Evolutionary conservation across 2,797 vertebrate genomes (phyloP).

Genomic region (Malurus splendens): DNA sequence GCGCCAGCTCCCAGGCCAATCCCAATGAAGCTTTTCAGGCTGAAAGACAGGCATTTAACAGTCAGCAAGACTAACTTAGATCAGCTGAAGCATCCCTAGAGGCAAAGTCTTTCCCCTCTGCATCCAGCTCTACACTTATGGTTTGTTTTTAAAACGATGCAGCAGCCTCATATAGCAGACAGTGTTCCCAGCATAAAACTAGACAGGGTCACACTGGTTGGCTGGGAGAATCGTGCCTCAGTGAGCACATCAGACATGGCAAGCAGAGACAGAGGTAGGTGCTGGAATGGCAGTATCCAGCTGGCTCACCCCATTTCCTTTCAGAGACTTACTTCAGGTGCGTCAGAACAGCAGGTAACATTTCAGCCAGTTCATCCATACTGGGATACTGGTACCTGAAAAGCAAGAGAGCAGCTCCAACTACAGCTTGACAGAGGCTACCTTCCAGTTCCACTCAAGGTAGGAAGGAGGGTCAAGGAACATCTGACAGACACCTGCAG

Average conservation of each 20-base stretch:
- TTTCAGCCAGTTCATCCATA: constrained; percentile 91
- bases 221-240: neutral
- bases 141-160: neutral
- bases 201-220: neutral
- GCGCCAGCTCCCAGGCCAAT: constrained; percentile 94
- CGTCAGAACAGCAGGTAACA: constrained; percentile 85
- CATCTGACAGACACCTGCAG: neutral
- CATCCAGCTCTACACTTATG: neutral
- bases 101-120: neutral
- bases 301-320: neutral
- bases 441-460: neutral
- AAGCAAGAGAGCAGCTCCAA: neutral
- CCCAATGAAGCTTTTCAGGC: constrained; percentile 89
- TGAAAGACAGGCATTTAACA: constrained; percentile 62
- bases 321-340: constrained; percentile 83
- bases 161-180: neutral
- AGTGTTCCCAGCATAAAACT: neutral
- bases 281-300: neutral
- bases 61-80: neutral
- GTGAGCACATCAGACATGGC: neutral
- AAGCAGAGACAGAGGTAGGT: neutral
- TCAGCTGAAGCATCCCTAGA: neutral
- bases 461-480: neutral
- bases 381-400: constrained; percentile 90
- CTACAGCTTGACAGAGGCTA: neutral